phyloP scores from a whole-genome alignment of 2,113 vertebrate genomes.

The Diphyllodes magnificus region DNA sequence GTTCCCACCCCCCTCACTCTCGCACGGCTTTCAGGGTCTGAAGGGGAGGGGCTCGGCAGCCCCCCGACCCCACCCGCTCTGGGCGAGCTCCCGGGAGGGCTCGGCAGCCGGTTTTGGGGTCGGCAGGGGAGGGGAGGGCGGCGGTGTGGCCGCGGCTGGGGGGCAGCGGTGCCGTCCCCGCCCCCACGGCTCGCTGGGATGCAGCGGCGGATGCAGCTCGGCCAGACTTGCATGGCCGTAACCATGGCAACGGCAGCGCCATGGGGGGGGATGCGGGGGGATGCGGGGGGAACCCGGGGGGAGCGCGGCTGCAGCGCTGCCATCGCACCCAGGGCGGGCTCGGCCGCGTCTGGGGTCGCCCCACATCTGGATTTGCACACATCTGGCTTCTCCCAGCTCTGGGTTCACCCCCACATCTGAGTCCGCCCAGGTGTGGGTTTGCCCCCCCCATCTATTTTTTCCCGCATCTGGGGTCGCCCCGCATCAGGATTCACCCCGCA shows the following conservation, averaged over 20 bases:
- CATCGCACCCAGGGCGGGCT: rapidly evolving
- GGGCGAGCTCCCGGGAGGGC: neutral
- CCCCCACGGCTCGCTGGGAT: neutral
- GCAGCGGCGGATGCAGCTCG: neutral
- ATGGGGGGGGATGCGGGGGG: neutral
- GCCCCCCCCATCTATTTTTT: neutral
- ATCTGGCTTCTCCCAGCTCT: neutral
- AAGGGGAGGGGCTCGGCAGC: neutral
- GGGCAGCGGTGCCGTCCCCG: neutral
- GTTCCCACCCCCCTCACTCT: neutral
- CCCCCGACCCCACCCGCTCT: rapidly evolving
- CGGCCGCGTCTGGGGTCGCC: neutral
- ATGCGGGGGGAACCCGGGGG: neutral
- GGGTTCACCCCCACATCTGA: rapidly evolving
- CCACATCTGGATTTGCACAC: neutral
- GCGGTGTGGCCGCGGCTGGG: rapidly evolving
- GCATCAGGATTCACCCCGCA: neutral
- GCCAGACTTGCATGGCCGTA: neutral
- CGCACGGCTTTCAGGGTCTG: rapidly evolving
- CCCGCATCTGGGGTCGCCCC: neutral
- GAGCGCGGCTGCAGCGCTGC: neutral
- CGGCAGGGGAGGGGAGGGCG: neutral
- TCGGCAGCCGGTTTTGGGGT: rapidly evolving
- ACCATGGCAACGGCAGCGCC: slow-evolving; percentile 1
- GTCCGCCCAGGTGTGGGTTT: rapidly evolving